phyloP scores from a whole-genome alignment of 2,113 vertebrate species.

The Gobiocypris rarus region DNA sequence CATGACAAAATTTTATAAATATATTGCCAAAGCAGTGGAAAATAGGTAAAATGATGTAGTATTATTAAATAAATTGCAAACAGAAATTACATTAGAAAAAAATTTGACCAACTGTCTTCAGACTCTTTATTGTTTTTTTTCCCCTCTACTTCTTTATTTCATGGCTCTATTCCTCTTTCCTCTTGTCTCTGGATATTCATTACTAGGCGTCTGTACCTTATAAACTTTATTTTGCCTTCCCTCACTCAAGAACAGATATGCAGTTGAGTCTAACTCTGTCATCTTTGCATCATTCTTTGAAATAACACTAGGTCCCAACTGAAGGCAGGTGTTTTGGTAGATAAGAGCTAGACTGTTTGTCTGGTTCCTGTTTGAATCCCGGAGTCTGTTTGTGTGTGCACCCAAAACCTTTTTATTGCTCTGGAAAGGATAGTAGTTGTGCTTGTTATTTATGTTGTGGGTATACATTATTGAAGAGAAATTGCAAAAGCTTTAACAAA shows the following conservation, averaged over 20 bases:
- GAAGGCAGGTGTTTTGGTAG: constrained; percentile 54
- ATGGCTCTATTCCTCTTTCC: constrained; percentile 5
- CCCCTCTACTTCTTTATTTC: neutral
- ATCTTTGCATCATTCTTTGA: constrained; percentile 24
- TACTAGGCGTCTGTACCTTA: neutral
- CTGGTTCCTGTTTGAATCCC: constrained; percentile 26
- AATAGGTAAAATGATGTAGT: no score
- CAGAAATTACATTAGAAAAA: neutral
- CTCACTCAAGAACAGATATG: constrained; percentile 6
- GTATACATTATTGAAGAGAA: neutral
- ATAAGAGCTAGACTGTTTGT: constrained; percentile 47
- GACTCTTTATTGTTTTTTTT: neutral
- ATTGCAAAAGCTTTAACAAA: neutral
- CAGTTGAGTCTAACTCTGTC: neutral
- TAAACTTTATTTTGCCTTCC: neutral
- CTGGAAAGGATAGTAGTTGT: neutral
- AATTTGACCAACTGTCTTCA: constrained; percentile 14
- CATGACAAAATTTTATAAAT: no score
- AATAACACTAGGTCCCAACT: constrained; percentile 30
- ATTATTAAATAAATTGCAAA: no score
- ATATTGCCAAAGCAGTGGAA: no score
- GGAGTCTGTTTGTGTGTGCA: neutral
- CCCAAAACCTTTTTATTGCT: neutral
- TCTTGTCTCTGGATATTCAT: constrained; percentile 1
- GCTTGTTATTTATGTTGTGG: constrained; percentile 1